phyloP scores from a whole-genome alignment of 1,140 invertebrate genomes.

The Sycobia sp. region DNA sequence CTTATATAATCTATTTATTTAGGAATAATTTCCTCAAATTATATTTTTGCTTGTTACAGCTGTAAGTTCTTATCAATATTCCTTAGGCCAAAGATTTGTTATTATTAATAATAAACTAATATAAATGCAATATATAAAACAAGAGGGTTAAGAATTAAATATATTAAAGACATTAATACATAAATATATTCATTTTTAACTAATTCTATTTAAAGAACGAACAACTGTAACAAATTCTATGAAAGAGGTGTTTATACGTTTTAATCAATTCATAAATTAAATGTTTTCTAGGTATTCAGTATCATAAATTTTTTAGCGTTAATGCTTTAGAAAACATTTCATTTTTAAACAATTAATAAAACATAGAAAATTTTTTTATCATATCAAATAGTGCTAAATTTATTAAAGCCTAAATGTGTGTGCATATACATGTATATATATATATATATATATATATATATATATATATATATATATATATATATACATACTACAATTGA shows the following conservation, averaged over 20 bases:
- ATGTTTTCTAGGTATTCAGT: not conserved
- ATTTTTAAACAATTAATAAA: conserved; percentile 50
- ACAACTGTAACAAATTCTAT: conserved; percentile 22
- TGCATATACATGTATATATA: no score
- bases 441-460: no score
- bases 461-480: no score
- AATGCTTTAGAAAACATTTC: conserved; percentile 20
- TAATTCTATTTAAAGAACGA: conserved; percentile 3
- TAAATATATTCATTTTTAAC: conserved; percentile 24
- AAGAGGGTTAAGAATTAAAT: no score
- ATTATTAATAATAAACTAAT: not conserved
- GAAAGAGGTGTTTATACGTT: not conserved
- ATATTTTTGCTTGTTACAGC: conserved; percentile 36
- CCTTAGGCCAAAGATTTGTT: conserved; percentile 21
- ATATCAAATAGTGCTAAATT: conserved; percentile 53
- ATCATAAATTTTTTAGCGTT: conserved; percentile 21
- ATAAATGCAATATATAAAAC: not conserved
- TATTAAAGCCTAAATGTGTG: conserved; percentile 56
- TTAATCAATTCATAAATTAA: not conserved
- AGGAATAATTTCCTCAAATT: no score
- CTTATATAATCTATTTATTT: no score
- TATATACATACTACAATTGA: conserved; percentile 35
- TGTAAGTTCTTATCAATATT: conserved; percentile 32
- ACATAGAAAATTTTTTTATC: conserved; percentile 53
- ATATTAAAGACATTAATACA: not conserved